Conservation (phyloP, 2,888 invertebrate genomes). For the Drosophila silvestris region DNA sequence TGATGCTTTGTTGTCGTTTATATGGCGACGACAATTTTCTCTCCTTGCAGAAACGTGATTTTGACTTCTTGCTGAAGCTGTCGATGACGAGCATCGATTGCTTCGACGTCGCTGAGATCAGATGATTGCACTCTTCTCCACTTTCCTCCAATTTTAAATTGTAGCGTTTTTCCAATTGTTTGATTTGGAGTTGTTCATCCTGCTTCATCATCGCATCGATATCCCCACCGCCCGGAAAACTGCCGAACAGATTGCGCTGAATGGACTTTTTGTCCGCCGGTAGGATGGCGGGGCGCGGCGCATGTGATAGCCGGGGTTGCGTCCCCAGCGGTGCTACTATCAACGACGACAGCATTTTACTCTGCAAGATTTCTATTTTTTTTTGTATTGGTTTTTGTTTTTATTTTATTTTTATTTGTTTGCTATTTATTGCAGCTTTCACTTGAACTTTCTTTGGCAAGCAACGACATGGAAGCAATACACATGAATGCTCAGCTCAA, state of each 20-base stretch:
- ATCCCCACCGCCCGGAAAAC: not conserved
- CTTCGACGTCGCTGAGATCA: constrained; percentile 17
- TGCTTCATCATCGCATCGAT: constrained; percentile 10
- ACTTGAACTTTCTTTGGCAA: constrained; percentile 54
- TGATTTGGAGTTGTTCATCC: not conserved
- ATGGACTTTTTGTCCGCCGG: not conserved
- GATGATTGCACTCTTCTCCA: constrained; percentile 27
- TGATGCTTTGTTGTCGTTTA: constrained; percentile 27
- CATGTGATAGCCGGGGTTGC: not conserved
- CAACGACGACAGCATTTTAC: constrained; percentile 10
- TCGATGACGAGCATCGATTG: not conserved
- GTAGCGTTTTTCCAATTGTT: constrained; percentile 6
- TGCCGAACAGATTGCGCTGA: constrained; percentile 41
- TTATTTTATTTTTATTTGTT: constrained; percentile 4
- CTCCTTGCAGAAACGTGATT: not conserved
- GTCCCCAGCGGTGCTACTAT: constrained; percentile 21
- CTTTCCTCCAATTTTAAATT: constrained; percentile 4
- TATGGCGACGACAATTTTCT: constrained; percentile 18
- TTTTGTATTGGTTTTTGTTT: not conserved
- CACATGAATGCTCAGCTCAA: constrained; percentile 11
- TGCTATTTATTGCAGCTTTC: constrained; percentile 44
- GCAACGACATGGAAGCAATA: constrained; percentile 26
- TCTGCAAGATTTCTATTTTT: constrained; percentile 7
- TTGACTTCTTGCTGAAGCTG: not conserved
- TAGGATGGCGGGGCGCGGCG: constrained; percentile 3